Evolutionary conservation across 2,888 invertebrate genomes (phyloP).

Genomic region (Cinara cedri): DNA sequence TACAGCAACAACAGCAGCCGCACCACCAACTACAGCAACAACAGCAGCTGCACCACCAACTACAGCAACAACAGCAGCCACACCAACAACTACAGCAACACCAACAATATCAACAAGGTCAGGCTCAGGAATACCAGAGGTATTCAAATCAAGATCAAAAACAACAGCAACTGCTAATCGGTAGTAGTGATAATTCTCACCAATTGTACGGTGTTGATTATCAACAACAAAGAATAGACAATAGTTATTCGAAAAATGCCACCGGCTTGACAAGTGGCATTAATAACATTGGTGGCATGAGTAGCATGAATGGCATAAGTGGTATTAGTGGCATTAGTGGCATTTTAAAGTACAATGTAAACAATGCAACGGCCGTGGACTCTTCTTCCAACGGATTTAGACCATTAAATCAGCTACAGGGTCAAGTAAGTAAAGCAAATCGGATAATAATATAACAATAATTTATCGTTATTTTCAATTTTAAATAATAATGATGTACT

Average conservation of each 20-base stretch:
- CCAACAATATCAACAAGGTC: conserved; percentile 6
- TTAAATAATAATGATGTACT: no score
- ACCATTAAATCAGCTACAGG: conserved; percentile 10
- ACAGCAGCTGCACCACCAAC: not conserved
- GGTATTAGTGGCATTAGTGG: no score
- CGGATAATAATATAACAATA: no score
- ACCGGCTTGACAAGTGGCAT: not conserved
- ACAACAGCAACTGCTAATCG: not conserved
- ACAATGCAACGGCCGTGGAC: not conserved
- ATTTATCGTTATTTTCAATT: no score
- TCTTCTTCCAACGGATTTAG: conserved; percentile 2
- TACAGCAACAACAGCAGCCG: conserved; percentile 25
- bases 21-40: conserved; percentile 27
- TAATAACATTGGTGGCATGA: no score
- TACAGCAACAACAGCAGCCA: not conserved
- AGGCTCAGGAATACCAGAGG: conserved; percentile 11
- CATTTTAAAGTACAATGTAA: not conserved
- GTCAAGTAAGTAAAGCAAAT: conserved; percentile 10
- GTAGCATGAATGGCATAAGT: no score
- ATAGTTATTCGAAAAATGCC: conserved; percentile 1
- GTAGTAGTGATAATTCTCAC: not conserved
- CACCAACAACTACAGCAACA: conserved; percentile 37
- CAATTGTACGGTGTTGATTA: not conserved
- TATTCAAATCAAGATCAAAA: conserved; percentile 16
- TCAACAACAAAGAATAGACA: conserved; percentile 16